Conservation (phyloP, 2,888 invertebrate species). For the Pelosia muscerda region DNA sequence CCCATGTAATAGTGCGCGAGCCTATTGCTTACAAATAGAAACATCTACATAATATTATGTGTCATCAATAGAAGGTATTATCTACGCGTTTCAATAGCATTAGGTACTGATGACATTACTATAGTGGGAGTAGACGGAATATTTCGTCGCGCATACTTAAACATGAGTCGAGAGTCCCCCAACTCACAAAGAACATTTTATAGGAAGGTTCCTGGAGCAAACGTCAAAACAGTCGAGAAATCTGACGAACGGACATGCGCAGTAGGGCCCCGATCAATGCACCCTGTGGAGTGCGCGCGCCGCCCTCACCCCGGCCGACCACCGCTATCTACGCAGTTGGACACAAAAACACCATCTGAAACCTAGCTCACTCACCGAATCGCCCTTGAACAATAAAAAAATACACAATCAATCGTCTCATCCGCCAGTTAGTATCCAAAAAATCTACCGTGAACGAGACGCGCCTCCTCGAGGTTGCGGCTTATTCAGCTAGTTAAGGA, state of each 20-base stretch:
- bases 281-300: conserved; percentile 80
- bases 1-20: no score
- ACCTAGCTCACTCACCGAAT: conserved; percentile 61
- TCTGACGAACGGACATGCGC: conserved; percentile 77
- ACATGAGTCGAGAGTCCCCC: conserved; percentile 19
- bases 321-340: conserved; percentile 81
- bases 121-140: not conserved
- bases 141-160: not conserved
- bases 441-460: conserved; percentile 55
- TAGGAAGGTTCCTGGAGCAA: conserved; percentile 52
- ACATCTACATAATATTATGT: not conserved
- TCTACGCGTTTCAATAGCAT: not conserved
- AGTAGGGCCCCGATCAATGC: conserved; percentile 81
- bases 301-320: conserved; percentile 65
- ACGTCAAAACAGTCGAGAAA: conserved; percentile 77
- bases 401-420: conserved; percentile 60
- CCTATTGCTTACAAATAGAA: no score
- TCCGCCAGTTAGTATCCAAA: conserved; percentile 56
- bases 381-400: conserved; percentile 70
- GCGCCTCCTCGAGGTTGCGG: conserved; percentile 67
- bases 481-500: conserved; percentile 75
- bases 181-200: conserved; percentile 32
- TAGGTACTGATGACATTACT: no score
- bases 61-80: not conserved
- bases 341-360: conserved; percentile 75